A percentile compares a stretch with the other conserved stretches of the same genome.
These are phyloP conservation scores for Chiloscyllium plagiosum DNA, from an alignment of 2,113 vertebrate species.

Conservation along the genomic window DNA sequence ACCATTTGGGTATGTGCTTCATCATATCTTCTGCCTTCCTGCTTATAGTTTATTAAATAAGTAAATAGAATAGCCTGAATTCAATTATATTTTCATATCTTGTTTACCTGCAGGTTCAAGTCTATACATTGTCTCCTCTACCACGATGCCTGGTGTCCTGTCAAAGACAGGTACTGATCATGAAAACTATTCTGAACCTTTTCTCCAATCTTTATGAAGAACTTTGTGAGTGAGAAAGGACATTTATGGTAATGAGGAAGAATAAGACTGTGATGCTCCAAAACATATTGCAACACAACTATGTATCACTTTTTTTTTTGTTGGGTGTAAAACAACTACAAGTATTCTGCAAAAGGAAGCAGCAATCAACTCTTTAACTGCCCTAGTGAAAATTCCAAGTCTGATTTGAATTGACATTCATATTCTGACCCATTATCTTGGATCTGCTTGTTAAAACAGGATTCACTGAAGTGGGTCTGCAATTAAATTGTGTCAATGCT, in stretches of 20 bases:
- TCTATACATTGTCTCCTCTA: constrained; percentile 89
- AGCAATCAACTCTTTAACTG: neutral
- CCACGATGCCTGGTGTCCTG: constrained; percentile 83
- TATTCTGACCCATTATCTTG: neutral
- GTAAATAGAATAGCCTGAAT: neutral
- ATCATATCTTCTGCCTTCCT: neutral
- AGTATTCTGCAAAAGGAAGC: neutral
- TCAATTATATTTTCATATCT: neutral
- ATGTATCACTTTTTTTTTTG: neutral
- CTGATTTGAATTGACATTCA: neutral
- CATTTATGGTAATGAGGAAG: neutral
- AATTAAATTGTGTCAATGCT: neutral
- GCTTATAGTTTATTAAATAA: neutral
- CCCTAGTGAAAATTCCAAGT: neutral
- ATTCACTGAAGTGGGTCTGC: neutral
- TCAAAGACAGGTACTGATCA: constrained; percentile 44
- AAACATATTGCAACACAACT: neutral
- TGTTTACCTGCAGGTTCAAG: constrained; percentile 68
- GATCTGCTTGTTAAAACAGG: neutral
- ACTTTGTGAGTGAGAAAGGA: neutral
- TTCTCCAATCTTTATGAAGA: neutral
- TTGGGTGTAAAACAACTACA: neutral
- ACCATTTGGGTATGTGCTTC: neutral
- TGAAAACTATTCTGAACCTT: neutral
- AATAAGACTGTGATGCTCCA: neutral